These are phyloP conservation scores for Bemisia tabaci DNA, from an alignment of 1,140 invertebrate species.

Conservation along the genomic window DNA sequence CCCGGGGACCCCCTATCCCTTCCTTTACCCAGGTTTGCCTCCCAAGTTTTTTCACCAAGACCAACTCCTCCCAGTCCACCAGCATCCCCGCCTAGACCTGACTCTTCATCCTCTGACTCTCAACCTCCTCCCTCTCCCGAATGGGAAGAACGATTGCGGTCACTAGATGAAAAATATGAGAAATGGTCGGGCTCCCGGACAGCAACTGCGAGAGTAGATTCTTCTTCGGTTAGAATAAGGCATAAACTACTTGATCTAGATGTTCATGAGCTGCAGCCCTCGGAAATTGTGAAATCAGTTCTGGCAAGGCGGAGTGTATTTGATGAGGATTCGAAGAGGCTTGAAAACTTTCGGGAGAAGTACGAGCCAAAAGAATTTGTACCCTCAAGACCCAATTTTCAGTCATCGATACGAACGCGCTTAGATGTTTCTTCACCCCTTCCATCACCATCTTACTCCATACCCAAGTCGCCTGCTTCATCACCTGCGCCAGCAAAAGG, in stretches of 20 bases:
- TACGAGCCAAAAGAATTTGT: constrained; percentile 57
- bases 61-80: constrained; percentile 20
- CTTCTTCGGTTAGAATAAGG: constrained; percentile 39
- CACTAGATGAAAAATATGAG: constrained; percentile 83
- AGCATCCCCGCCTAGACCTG: constrained; percentile 19
- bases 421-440: constrained; percentile 19
- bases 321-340: constrained; percentile 84
- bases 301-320: constrained; percentile 85
- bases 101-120: constrained; percentile 25
- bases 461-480: constrained; percentile 17
- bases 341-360: constrained; percentile 79
- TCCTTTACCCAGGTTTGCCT: constrained; percentile 71
- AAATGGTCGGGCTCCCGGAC: constrained; percentile 63
- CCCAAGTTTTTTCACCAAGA: constrained; percentile 37
- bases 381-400: constrained; percentile 21
- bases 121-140: constrained; percentile 30
- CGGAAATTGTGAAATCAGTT: constrained; percentile 84
- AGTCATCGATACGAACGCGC: constrained; percentile 16
- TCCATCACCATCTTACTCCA: constrained; percentile 15
- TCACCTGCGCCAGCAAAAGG: constrained; percentile 35
- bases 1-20: constrained; percentile 52
- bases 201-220: constrained; percentile 42
- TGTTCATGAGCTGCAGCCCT: constrained; percentile 67
- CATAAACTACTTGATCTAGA: constrained; percentile 58
- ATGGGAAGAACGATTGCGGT: constrained; percentile 69